These are phyloP conservation scores for Notolepis coatsorum DNA, from an alignment of 2,797 vertebrate species.

Conservation along the genomic window DNA sequence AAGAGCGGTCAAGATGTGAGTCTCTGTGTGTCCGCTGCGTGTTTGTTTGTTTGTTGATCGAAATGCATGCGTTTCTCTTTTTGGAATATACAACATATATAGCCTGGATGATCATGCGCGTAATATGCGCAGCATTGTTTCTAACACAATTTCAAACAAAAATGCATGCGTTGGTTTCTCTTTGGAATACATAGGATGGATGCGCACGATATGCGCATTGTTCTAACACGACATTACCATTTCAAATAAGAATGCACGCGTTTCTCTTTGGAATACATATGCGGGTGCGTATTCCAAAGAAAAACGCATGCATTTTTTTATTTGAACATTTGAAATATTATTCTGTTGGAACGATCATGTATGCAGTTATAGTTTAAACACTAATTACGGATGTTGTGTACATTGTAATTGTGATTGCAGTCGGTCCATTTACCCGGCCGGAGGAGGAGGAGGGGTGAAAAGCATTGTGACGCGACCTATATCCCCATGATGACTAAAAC, in stretches of 20 bases:
- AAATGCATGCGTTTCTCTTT: not conserved
- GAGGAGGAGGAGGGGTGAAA: no score
- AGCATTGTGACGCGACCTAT: not conserved
- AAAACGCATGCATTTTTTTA: not conserved
- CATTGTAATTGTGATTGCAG: not conserved
- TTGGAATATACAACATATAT: not conserved
- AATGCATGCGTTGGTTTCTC: no score
- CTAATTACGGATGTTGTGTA: no score
- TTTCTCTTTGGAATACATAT: not conserved
- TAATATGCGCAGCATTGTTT: no score
- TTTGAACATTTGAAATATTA: no score
- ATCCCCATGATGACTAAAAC: constrained; percentile 9
- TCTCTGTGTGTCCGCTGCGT: constrained; percentile 19
- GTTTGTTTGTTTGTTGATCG: not conserved
- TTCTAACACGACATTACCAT: no score
- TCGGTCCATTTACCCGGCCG: not conserved
- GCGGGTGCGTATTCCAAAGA: not conserved
- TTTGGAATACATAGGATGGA: no score
- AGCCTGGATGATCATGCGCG: no score
- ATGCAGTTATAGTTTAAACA: no score
- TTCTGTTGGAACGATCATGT: no score
- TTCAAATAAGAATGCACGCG: not conserved
- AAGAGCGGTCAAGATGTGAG: constrained; percentile 63
- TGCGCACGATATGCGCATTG: no score
- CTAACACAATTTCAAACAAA: no score